Conservation (phyloP, 2,888 invertebrate species). For the Spodoptera picta region DNA sequence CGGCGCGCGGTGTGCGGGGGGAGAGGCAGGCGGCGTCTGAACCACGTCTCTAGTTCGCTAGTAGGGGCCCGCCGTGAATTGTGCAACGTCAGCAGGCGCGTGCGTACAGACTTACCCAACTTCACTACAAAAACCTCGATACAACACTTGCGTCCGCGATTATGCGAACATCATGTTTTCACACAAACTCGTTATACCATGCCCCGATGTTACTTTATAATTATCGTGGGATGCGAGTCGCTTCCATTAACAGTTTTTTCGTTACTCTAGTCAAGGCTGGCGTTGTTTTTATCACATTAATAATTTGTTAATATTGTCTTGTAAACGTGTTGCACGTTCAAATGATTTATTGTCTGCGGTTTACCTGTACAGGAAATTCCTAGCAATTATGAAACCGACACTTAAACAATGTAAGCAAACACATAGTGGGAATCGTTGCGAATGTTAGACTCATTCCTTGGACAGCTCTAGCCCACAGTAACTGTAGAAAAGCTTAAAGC, state of each 20-base stretch:
- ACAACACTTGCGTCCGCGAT: constrained; percentile 60
- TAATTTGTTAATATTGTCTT: constrained; percentile 55
- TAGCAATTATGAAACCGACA: constrained; percentile 2
- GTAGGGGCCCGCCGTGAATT: constrained; percentile 75
- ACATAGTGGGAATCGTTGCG: neutral
- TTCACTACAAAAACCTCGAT: constrained; percentile 66
- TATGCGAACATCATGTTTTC: constrained; percentile 57
- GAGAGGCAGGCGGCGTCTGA: constrained; percentile 70
- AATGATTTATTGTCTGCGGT: constrained; percentile 13
- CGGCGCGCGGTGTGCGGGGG: constrained; percentile 50
- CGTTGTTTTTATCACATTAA: constrained; percentile 48
- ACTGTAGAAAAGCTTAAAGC: constrained; percentile 3
- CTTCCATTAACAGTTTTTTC: constrained; percentile 56
- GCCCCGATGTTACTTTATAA: constrained; percentile 54
- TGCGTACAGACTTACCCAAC: constrained; percentile 71
- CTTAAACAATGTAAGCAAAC: constrained; percentile 6
- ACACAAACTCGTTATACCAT: constrained; percentile 53
- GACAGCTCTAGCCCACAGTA: neutral
- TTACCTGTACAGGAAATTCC: constrained; percentile 4
- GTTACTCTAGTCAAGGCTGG: constrained; percentile 56
- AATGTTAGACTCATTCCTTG: neutral
- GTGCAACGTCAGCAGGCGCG: constrained; percentile 84
- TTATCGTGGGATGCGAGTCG: constrained; percentile 59
- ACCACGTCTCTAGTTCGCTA: constrained; percentile 74
- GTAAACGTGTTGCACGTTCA: constrained; percentile 37